A percentile compares a stretch with the other conserved stretches of the same genome.
phyloP scores from a whole-genome alignment of 2,888 invertebrate genomes.

The Anthrax anthrax region DNA sequence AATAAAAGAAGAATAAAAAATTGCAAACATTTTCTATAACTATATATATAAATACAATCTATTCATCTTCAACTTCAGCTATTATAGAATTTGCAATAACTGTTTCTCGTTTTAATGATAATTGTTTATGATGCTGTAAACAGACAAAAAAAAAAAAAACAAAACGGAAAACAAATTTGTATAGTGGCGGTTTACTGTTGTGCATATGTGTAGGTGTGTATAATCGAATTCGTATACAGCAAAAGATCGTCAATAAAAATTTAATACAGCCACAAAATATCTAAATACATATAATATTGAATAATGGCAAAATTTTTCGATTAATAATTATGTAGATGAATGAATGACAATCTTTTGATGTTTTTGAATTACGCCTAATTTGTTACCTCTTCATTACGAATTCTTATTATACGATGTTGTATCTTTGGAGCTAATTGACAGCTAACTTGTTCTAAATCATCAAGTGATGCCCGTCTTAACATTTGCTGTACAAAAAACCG shows the following conservation, averaged over 20 bases:
- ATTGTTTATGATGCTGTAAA: conserved; percentile 24
- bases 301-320: too few species aligned
- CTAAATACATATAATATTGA: too few species aligned
- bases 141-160: conserved; percentile 1
- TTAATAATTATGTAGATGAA: too few species aligned
- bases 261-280: too few species aligned
- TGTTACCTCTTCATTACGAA: conserved; percentile 57
- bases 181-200: too few species aligned
- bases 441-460: conserved; percentile 67
- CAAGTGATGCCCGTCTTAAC: conserved; percentile 57
- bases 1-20: too few species aligned
- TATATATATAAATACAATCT: not conserved
- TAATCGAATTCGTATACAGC: too few species aligned
- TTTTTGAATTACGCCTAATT: not conserved
- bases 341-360: too few species aligned
- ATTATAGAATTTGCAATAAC: conserved; percentile 54
- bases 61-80: conserved; percentile 50
- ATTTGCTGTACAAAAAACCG: conserved; percentile 35
- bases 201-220: too few species aligned
- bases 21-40: too few species aligned
- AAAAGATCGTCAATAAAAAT: too few species aligned
- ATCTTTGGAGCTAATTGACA: conserved; percentile 67
- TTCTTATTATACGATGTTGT: conserved; percentile 65
- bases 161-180: conserved; percentile 1
- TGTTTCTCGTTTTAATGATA: conserved; percentile 28